Percentiles rank a stretch among this genome's conserved stretches.
phyloP scores from a whole-genome alignment of 1,140 invertebrate species.

The Hydropsyche tenuis region DNA sequence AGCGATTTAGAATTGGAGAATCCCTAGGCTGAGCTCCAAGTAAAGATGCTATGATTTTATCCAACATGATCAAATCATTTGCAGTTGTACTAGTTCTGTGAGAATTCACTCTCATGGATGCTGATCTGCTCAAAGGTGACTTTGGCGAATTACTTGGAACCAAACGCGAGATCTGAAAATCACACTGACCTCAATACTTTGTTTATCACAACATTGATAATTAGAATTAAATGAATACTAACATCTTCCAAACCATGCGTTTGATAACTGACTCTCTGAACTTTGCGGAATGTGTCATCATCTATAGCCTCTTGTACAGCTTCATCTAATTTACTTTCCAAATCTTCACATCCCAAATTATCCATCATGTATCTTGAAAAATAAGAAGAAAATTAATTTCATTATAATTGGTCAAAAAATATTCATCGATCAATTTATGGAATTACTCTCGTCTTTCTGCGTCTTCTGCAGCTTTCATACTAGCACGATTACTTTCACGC shows the following conservation, averaged over 20 bases:
- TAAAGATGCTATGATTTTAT: constrained; percentile 58
- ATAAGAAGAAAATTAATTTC: neutral
- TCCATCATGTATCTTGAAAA: constrained; percentile 57
- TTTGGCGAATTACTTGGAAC: constrained; percentile 50
- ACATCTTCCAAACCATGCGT: constrained; percentile 71
- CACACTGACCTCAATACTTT: no score
- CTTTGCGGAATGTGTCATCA: constrained; percentile 72
- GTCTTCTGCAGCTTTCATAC: constrained; percentile 57
- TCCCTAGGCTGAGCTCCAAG: constrained; percentile 51
- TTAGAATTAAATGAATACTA: no score
- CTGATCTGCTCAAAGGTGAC: constrained; percentile 37
- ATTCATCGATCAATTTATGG: neutral
- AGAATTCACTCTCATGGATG: constrained; percentile 17
- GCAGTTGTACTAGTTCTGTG: constrained; percentile 50
- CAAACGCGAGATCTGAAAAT: constrained; percentile 46
- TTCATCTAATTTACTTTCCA: constrained; percentile 63
- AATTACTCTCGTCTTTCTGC: constrained; percentile 58
- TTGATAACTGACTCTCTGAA: constrained; percentile 73
- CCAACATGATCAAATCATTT: constrained; percentile 58
- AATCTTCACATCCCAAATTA: constrained; percentile 60
- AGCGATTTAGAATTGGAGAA: constrained; percentile 45
- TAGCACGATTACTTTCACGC: constrained; percentile 67
- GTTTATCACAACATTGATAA: no score
- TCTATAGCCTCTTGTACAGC: constrained; percentile 71
- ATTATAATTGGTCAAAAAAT: neutral